Conservation (phyloP, 2,113 vertebrate genomes). For the Rattus norvegicus region DNA sequence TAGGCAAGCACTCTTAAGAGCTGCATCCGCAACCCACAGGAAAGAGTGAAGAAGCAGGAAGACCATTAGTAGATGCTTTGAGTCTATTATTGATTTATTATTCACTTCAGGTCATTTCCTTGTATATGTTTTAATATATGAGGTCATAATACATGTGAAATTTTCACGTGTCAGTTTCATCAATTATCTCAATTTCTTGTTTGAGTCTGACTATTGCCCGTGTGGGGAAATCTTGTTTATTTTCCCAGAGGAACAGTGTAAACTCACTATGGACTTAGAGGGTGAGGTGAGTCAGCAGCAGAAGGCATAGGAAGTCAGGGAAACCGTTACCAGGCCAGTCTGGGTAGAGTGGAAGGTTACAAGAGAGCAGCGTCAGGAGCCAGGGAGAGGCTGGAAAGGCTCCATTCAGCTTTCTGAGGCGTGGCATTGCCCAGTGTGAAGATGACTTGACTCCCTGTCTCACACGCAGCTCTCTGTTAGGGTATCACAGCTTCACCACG, state of each 20-base stretch:
- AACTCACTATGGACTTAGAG: constrained; percentile 30
- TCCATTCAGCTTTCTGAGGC: neutral
- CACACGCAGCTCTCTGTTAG: neutral
- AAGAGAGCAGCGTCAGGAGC: neutral
- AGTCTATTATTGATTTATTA: constrained; percentile 10
- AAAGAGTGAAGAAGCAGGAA: constrained; percentile 29
- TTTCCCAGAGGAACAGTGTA: constrained; percentile 12
- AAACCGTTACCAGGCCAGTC: neutral
- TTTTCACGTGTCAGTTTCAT: constrained; percentile 20
- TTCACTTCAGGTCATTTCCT: neutral
- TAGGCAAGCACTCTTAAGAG: neutral
- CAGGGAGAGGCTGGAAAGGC: neutral
- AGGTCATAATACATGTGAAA: neutral
- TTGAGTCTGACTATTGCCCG: constrained; percentile 20
- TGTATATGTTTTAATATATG: neutral
- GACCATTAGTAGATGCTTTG: neutral
- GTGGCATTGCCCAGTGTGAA: neutral
- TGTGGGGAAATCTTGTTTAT: neutral
- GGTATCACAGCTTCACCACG: neutral
- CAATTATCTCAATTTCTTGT: constrained; percentile 19
- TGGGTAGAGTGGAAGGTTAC: neutral
- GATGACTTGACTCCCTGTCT: neutral
- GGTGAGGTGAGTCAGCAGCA: neutral
- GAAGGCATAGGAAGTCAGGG: neutral
- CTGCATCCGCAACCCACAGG: neutral